A percentile compares a stretch with the other conserved stretches of the same genome.
phyloP scores from a whole-genome alignment of 2,113 vertebrate genomes.

The Bufo bufo region DNA sequence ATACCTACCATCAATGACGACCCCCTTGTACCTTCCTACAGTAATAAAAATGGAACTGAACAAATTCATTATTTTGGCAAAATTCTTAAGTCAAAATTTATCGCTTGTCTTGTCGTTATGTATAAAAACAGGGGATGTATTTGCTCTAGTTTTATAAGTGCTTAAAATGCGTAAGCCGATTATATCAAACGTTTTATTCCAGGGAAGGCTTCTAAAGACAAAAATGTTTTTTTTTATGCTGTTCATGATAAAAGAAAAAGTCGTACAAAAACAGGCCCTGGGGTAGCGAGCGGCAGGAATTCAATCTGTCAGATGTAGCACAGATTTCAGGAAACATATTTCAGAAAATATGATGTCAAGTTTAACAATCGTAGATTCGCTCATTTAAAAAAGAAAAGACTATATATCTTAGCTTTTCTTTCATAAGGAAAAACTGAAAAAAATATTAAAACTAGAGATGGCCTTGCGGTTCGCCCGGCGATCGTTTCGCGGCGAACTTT shows the following conservation, averaged over 20 bases:
- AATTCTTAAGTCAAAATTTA: constrained; percentile 19
- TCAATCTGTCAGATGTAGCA: constrained; percentile 36
- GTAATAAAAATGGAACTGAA: neutral
- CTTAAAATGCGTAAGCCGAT: constrained; percentile 11
- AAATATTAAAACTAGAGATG: neutral
- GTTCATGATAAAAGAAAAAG: constrained; percentile 16
- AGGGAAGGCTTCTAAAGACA: constrained; percentile 14
- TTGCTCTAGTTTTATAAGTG: neutral
- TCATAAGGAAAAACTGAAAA: neutral
- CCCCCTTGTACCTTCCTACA: no score
- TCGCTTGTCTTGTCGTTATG: constrained; percentile 8
- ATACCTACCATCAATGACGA: no score
- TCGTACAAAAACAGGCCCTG: constrained; percentile 17
- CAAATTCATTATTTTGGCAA: neutral
- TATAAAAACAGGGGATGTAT: neutral
- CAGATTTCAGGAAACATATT: constrained; percentile 38
- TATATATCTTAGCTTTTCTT: neutral
- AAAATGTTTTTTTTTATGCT: constrained; percentile 41
- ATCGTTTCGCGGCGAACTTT: no score
- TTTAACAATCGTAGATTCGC: constrained; percentile 28
- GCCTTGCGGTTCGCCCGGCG: no score
- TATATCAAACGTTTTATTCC: constrained; percentile 32
- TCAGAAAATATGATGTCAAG: constrained; percentile 29
- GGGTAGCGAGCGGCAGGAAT: constrained; percentile 22
- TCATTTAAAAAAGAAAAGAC: neutral